phyloP scores from a whole-genome alignment of 1,140 invertebrate genomes.

The Phenacoccus solenopsis region DNA sequence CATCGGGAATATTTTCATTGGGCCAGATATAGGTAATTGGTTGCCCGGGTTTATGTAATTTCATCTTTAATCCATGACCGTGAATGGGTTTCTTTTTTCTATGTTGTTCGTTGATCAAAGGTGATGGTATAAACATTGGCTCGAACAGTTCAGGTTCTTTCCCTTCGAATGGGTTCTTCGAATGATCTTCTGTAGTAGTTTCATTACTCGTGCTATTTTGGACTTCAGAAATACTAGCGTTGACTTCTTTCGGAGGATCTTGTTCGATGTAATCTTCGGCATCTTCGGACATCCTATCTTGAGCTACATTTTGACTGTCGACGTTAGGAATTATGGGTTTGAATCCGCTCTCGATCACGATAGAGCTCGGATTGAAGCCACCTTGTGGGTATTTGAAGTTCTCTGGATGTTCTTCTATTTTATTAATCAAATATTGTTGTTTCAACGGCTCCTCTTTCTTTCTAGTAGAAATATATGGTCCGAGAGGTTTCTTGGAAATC shows the following conservation, averaged over 20 bases:
- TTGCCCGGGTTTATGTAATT: not conserved
- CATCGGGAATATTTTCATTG: not conserved
- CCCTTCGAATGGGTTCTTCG: constrained; percentile 32
- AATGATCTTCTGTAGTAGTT: constrained; percentile 29
- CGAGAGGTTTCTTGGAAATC: not conserved
- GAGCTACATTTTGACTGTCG: constrained; percentile 30
- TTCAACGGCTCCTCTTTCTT: not conserved
- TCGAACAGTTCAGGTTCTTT: constrained; percentile 47
- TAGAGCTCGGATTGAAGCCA: constrained; percentile 62
- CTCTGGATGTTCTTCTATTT: not conserved
- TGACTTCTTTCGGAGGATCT: constrained; percentile 27
- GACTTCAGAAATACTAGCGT: constrained; percentile 21
- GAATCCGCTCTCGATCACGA: constrained; percentile 69
- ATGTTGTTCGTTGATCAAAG: constrained; percentile 32
- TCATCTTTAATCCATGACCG: not conserved
- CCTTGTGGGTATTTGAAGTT: constrained; percentile 4
- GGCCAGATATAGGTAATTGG: not conserved
- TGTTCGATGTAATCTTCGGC: constrained; percentile 34
- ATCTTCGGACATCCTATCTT: constrained; percentile 40
- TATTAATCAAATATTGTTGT: not conserved
- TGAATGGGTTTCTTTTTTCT: constrained; percentile 32
- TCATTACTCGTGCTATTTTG: constrained; percentile 32
- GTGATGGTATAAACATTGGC: constrained; percentile 60
- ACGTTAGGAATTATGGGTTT: constrained; percentile 52
- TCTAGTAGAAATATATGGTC: not conserved